Evolutionary conservation across 2,113 vertebrate genomes (phyloP).

Genomic region (Aptenodytes patagonicus): DNA sequence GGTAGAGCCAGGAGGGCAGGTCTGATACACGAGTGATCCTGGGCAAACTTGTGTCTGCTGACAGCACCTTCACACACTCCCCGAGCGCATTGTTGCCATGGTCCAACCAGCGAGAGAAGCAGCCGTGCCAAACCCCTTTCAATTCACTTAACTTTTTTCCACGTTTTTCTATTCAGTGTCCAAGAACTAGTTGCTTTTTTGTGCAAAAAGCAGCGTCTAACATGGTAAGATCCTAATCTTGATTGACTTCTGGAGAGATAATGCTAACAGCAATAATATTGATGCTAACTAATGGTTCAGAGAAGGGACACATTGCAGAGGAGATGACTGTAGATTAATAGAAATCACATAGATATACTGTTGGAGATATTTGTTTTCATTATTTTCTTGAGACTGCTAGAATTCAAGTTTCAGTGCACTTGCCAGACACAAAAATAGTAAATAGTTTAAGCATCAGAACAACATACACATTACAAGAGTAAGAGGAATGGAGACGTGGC

Average conservation of each 20-base stretch:
- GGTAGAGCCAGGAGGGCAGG: not conserved
- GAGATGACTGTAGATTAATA: not conserved
- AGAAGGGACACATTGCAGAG: not conserved
- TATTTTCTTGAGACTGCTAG: not conserved
- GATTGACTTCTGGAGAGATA: not conserved
- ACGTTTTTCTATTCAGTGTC: not conserved
- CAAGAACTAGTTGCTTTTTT: not conserved
- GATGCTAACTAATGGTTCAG: not conserved
- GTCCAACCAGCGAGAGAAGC: not conserved
- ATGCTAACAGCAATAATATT: not conserved
- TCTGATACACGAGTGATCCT: not conserved
- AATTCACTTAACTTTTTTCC: not conserved
- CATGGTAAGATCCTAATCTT: not conserved
- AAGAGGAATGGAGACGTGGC: not conserved
- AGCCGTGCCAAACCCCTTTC: not conserved
- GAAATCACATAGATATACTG: not conserved
- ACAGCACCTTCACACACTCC: not conserved
- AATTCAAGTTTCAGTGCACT: not conserved
- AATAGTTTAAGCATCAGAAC: not conserved
- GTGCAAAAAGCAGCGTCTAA: not conserved
- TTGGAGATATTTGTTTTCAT: not conserved
- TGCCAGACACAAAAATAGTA: not conserved
- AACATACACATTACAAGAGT: not conserved
- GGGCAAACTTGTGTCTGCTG: not conserved
- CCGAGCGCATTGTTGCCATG: not conserved